Evolutionary conservation across 2,888 invertebrate genomes (phyloP).

Genomic region (Troglohyphantes excavatus): DNA sequence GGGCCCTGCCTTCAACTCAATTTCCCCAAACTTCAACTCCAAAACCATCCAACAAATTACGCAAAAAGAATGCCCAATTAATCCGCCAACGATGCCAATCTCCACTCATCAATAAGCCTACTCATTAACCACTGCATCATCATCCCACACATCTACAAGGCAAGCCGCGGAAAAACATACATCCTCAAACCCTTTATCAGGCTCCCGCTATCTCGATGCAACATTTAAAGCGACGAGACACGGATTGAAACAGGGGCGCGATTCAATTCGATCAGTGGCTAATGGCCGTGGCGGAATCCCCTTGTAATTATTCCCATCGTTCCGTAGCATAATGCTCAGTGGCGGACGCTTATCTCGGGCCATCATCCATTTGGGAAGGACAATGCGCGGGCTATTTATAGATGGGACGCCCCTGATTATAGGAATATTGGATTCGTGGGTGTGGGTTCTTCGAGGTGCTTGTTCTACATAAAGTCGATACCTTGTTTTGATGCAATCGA

Average conservation of each 20-base stretch:
- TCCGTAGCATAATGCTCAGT: conserved; percentile 20
- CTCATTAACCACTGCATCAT: neutral
- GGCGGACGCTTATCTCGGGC: conserved; percentile 29
- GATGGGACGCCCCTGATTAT: conserved; percentile 25
- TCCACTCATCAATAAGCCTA: neutral
- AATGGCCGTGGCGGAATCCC: conserved; percentile 32
- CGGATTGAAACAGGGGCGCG: conserved; percentile 10
- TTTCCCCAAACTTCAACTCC: no score
- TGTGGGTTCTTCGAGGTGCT: neutral
- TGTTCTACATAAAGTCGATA: neutral
- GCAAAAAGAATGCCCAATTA: no score
- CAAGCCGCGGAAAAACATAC: neutral
- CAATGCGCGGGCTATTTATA: conserved; percentile 55
- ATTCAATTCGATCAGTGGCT: conserved; percentile 28
- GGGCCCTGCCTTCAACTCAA: no score
- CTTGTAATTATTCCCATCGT: neutral
- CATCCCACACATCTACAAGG: conserved; percentile 26
- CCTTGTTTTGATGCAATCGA: neutral
- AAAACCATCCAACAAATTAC: no score
- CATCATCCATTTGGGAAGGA: conserved; percentile 25
- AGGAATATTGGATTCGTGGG: neutral
- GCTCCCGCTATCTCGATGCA: conserved; percentile 17
- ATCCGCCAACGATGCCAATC: neutral
- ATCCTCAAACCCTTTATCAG: neutral
- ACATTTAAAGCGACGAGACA: conserved; percentile 47